Evolutionary conservation across 2,113 vertebrate genomes (phyloP), one percentile per base, ranked within the genome.

Genomic region (Xiphophorus maculatus): DNA sequence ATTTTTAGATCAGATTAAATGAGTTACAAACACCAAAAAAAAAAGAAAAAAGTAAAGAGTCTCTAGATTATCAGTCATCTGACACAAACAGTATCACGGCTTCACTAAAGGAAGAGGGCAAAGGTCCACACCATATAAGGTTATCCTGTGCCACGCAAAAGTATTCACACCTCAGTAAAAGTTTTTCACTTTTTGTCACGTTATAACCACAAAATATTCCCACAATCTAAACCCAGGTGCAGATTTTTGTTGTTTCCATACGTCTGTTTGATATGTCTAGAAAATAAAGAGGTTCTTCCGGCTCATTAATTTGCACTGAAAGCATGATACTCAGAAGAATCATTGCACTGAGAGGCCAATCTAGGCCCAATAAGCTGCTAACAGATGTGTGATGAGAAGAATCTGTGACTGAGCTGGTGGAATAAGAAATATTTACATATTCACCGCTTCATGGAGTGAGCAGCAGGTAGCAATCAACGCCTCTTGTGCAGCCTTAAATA

Each of bases 401-500:
- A 69, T 51, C 28, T 3, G 27, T 19, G 25, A 30, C 6, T 22
- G 48, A 30, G 25, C 33, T 6, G 11, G 12, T 40, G 11, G 4
- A 11, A 28, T 66, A 33, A 15, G n/a, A 66, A 66, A 66, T 22
- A 30, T 33, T 70, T 28, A 33, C 51, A 60, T 71, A 61, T 60
- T 61, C 29, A 61, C 27, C 17, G 12, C 3, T 71, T 37, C 54
- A n/a, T 71, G 69, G 32, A 61, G n/a, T 3, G 28, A 70, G 51
- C 68, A 60, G 68, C 51, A 37, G 54, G 69, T 25, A 37, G 69
- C 32, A 60, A 71, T 71, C 69, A 60, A 30, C 4, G 3, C 22
- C 12, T 11, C 32, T 60, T 25, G 51, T 29, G 25, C 12, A 27
- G 3, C 32, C 25, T 71, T 19, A 29, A 66, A 66, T 25, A 37